phyloP scores from a whole-genome alignment of 2,797 vertebrate genomes.

The Argentina silus region DNA sequence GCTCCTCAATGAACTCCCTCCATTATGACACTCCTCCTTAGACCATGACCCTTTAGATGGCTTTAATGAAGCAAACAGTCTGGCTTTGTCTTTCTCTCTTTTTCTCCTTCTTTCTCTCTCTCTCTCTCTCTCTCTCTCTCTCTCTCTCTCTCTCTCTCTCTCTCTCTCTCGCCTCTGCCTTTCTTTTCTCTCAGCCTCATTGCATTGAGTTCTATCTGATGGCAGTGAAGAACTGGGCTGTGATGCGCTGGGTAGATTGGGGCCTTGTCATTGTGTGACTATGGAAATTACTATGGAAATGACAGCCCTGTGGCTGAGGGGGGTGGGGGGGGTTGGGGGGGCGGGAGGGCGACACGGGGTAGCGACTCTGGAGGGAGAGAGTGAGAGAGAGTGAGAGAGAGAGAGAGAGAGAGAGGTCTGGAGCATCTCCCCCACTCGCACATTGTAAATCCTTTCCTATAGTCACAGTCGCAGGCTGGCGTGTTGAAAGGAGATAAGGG shows the following conservation, averaged over 20 bases:
- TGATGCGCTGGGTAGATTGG: constrained; percentile 54
- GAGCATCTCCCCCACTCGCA: constrained; percentile 65
- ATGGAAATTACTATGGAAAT: constrained; percentile 54
- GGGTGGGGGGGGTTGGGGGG: neutral
- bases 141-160: constrained; percentile 36
- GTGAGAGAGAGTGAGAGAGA: constrained; percentile 40
- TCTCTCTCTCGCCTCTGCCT: constrained; percentile 19
- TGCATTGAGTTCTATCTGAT: constrained; percentile 65
- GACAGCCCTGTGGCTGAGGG: neutral
- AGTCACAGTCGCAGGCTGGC: constrained; percentile 72
- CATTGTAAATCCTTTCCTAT: constrained; percentile 81
- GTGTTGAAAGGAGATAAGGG: constrained; percentile 82
- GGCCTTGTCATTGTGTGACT: constrained; percentile 60
- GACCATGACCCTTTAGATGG: constrained; percentile 56
- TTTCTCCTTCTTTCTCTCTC: neutral
- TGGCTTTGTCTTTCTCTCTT: constrained; percentile 26
- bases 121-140: constrained; percentile 2
- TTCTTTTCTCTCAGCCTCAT: constrained; percentile 30
- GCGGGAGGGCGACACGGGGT: neutral
- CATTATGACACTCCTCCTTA: constrained; percentile 36
- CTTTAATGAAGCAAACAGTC: constrained; percentile 66
- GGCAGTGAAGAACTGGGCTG: constrained; percentile 48
- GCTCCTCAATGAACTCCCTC: constrained; percentile 58
- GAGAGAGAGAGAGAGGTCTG: constrained; percentile 53
- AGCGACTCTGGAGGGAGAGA: constrained; percentile 14